These are phyloP conservation scores for Drosophila truncata DNA, from an alignment of 1,140 invertebrate species.

Conservation along the genomic window DNA sequence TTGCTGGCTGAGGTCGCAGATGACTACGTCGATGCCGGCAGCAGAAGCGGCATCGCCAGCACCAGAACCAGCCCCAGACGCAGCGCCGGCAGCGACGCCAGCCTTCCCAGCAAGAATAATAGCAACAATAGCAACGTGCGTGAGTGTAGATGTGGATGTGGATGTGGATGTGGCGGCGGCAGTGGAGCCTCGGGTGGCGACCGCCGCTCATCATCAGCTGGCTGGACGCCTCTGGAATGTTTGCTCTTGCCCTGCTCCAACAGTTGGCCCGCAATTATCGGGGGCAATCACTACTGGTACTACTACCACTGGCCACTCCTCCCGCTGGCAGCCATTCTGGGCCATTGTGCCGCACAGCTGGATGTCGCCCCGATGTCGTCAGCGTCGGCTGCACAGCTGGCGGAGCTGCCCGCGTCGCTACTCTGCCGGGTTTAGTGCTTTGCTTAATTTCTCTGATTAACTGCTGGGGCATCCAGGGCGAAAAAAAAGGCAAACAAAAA, in stretches of 20 bases:
- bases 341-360: slow-evolving; percentile 64
- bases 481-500: slow-evolving; percentile 35
- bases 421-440: slow-evolving; percentile 36
- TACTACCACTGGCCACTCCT: slow-evolving; percentile 14
- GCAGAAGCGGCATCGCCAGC: slow-evolving; percentile 29
- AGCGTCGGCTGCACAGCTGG: slow-evolving; percentile 35
- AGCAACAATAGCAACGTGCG: slow-evolving; percentile 37
- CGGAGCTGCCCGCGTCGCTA: slow-evolving; percentile 23
- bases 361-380: slow-evolving; percentile 45
- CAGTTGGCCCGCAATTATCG: slow-evolving; percentile 48
- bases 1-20: slow-evolving; percentile 51
- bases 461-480: slow-evolving; percentile 40
- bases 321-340: slow-evolving; percentile 50
- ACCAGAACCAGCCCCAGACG: slow-evolving; percentile 1
- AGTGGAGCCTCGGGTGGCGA: slow-evolving; percentile 15
- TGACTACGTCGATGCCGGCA: slow-evolving; percentile 52
- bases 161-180: slow-evolving; percentile 4
- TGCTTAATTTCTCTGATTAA: slow-evolving; percentile 80
- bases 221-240: slow-evolving; percentile 29
- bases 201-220: slow-evolving; percentile 7
- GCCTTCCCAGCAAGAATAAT: slow-evolving; percentile 53
- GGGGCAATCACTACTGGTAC: slow-evolving; percentile 35
- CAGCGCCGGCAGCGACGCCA: slow-evolving; percentile 46
- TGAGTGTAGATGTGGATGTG: slow-evolving; percentile 8
- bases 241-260: slow-evolving; percentile 24